Evolutionary conservation across 2,113 vertebrate genomes (phyloP).

Genomic region (Petroica traversi): DNA sequence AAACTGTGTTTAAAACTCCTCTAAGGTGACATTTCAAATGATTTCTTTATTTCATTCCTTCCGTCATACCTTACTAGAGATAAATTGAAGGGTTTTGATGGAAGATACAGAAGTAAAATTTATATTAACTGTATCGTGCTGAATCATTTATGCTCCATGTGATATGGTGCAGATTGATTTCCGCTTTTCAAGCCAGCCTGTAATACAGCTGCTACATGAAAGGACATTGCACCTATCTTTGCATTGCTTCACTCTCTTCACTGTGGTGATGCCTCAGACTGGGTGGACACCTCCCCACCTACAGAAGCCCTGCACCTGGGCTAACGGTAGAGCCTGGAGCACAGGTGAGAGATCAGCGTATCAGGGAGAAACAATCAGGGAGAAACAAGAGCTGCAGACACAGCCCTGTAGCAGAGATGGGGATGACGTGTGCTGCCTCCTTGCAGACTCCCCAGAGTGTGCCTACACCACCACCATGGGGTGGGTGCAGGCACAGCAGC

Average conservation of each 20-base stretch:
- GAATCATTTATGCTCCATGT: not conserved
- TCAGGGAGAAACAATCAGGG: not conserved
- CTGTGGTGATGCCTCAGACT: not conserved
- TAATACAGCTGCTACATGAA: not conserved
- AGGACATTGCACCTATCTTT: not conserved
- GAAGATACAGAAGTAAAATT: not conserved
- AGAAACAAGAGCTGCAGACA: rapidly evolving
- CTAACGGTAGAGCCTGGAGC: not conserved
- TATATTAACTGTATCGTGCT: not conserved
- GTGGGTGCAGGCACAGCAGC: rapidly evolving
- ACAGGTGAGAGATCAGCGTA: not conserved
- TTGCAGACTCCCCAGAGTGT: too few species aligned
- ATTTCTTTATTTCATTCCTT: not conserved
- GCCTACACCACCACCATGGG: too few species aligned
- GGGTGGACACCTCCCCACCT: not conserved
- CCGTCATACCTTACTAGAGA: not conserved
- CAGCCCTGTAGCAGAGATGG: not conserved
- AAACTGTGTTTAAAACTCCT: not conserved
- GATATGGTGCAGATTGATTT: not conserved
- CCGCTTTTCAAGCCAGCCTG: not conserved
- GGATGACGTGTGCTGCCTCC: too few species aligned
- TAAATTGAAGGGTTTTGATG: not conserved
- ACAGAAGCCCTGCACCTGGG: not conserved
- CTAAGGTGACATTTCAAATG: not conserved
- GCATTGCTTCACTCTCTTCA: not conserved